Evolutionary conservation across 2,797 vertebrate genomes (phyloP).

Genomic region (Pantherophis alleghaniensis): DNA sequence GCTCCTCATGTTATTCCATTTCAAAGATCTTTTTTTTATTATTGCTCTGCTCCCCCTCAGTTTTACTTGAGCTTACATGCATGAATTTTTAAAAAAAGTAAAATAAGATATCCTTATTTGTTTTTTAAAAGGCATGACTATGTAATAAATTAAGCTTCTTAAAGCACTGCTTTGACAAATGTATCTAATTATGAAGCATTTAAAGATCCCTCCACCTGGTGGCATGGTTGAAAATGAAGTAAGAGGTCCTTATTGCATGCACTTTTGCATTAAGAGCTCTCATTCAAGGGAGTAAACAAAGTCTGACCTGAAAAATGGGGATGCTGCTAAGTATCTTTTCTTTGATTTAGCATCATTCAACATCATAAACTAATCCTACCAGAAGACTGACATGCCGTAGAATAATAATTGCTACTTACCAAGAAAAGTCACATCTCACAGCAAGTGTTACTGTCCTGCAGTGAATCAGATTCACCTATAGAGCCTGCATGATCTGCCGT

Average conservation of each 20-base stretch:
- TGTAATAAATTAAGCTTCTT: neutral
- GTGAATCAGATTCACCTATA: neutral
- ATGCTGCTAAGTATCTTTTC: neutral
- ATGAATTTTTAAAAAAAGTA: neutral
- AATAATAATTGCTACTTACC: neutral
- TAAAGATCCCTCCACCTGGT: neutral
- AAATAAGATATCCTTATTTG: neutral
- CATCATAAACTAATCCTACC: neutral
- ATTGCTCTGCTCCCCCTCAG: neutral
- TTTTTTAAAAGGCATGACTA: neutral
- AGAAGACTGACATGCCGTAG: neutral
- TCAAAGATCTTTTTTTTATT: neutral
- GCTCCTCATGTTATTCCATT: neutral
- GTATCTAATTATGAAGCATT: neutral
- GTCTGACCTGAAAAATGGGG: neutral
- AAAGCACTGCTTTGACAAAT: neutral
- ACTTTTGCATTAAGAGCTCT: neutral
- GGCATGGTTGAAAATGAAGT: neutral
- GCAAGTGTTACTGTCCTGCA: neutral
- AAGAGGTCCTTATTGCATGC: too few species aligned
- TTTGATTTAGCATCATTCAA: neutral
- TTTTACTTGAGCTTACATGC: neutral
- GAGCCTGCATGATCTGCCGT: neutral
- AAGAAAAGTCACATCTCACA: neutral
- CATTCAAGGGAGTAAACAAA: neutral